A percentile compares a stretch with the other conserved stretches of the same genome.
phyloP scores from a whole-genome alignment of 2,888 invertebrate genomes.

The Teleiodes luculella region DNA sequence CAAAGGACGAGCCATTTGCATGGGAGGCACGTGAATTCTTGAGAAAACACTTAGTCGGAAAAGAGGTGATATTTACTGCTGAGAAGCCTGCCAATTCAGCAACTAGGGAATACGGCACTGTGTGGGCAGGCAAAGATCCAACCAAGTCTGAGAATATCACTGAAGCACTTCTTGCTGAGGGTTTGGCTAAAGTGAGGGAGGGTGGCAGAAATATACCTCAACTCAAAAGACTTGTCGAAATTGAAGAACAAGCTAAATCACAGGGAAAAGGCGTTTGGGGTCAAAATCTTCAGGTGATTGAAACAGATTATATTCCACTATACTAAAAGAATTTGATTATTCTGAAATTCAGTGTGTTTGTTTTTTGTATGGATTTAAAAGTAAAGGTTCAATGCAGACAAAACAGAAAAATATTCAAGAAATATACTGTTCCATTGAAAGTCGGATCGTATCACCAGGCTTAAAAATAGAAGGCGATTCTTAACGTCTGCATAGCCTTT shows the following conservation, averaged over 20 bases:
- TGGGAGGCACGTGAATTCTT: slow-evolving; percentile 99
- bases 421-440: too few relatives aligned
- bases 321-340: too few relatives aligned
- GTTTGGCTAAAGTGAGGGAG: slow-evolving; percentile 88
- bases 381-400: too few relatives aligned
- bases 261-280: slow-evolving; percentile 93
- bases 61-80: slow-evolving; percentile 90
- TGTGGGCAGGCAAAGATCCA: slow-evolving; percentile 90
- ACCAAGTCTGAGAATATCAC: slow-evolving; percentile 91
- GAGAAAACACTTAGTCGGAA: slow-evolving; percentile 93
- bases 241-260: slow-evolving; percentile 93
- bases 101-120: slow-evolving; percentile 90
- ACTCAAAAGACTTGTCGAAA: slow-evolving; percentile 83
- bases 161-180: slow-evolving; percentile 92
- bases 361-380: too few relatives aligned
- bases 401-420: too few relatives aligned
- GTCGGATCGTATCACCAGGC: too few relatives aligned
- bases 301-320: too few relatives aligned
- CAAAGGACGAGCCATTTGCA: slow-evolving; percentile 94
- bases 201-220: slow-evolving; percentile 80
- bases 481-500: too few relatives aligned
- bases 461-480: too few relatives aligned
- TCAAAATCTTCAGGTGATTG: slow-evolving; percentile 56
- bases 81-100: slow-evolving; percentile 90
- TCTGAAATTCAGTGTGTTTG: too few relatives aligned